Conservation (phyloP, 2,113 vertebrate species). For the Madoqua kirkii region DNA sequence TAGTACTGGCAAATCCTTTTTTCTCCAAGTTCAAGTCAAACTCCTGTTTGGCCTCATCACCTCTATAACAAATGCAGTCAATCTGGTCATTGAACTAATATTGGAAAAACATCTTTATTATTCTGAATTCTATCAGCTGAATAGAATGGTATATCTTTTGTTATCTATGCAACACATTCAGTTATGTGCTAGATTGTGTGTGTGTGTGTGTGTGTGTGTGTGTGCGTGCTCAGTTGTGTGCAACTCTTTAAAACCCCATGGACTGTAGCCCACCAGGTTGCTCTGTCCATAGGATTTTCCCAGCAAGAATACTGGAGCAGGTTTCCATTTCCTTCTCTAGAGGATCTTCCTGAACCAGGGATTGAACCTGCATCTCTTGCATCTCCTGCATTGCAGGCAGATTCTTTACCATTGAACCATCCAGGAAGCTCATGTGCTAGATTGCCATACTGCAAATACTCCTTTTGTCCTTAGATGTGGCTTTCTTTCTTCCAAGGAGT, state of each 20-base stretch:
- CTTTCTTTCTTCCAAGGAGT: too few species aligned
- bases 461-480: neutral
- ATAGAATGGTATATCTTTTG: neutral
- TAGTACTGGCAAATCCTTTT: neutral
- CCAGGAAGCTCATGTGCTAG: neutral
- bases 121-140: neutral
- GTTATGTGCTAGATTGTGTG: neutral
- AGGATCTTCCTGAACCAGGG: neutral
- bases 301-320: neutral
- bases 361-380: neutral
- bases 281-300: neutral
- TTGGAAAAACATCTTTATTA: neutral
- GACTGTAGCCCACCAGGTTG: neutral
- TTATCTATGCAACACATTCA: neutral
- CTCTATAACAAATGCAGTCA: neutral
- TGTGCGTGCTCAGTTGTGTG: neutral
- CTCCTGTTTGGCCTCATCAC: neutral
- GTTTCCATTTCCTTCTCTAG: neutral
- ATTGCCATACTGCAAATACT: neutral
- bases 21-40: neutral
- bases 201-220: neutral
- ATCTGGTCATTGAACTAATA: neutral
- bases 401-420: neutral
- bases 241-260: neutral
- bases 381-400: neutral